Percentiles rank a stretch among this genome's conserved stretches.
phyloP scores from a whole-genome alignment of 1,140 invertebrate genomes.

The Papilio polyxenes region DNA sequence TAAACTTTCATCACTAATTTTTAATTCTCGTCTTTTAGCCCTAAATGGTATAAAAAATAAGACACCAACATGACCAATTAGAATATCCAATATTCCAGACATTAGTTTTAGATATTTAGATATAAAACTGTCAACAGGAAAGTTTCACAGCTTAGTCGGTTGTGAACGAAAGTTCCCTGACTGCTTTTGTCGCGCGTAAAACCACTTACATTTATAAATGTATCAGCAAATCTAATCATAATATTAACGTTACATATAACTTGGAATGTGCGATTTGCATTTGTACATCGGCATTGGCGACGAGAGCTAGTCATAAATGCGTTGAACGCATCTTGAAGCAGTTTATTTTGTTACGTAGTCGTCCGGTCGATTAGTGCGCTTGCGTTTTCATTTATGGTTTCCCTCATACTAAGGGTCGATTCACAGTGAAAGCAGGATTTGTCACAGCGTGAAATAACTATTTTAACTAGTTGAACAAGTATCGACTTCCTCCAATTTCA shows the following conservation, averaged over 20 bases:
- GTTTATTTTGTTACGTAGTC: slow-evolving; percentile 49
- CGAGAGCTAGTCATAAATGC: slow-evolving; percentile 57
- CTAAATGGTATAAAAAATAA: too few species aligned
- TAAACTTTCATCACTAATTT: too few species aligned
- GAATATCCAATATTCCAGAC: neutral
- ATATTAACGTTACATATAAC: slow-evolving; percentile 15
- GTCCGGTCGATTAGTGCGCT: slow-evolving; percentile 42
- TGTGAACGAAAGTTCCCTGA: neutral
- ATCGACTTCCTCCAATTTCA: neutral
- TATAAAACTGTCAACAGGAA: neutral
- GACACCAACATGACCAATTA: too few species aligned
- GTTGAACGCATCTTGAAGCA: slow-evolving; percentile 48
- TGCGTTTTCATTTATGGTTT: slow-evolving; percentile 62
- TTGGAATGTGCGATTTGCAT: neutral
- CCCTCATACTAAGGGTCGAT: slow-evolving; percentile 36
- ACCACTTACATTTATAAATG: slow-evolving; percentile 12
- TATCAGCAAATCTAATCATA: neutral
- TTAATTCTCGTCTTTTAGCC: too few species aligned
- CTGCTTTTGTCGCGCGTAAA: neutral
- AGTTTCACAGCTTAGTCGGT: neutral
- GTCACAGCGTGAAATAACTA: neutral
- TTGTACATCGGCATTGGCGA: slow-evolving; percentile 4
- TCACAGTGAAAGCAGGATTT: slow-evolving; percentile 21
- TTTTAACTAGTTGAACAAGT: neutral
- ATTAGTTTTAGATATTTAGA: neutral